phyloP scores from a whole-genome alignment of 2,888 invertebrate genomes.

The Mythimna loreyi region DNA sequence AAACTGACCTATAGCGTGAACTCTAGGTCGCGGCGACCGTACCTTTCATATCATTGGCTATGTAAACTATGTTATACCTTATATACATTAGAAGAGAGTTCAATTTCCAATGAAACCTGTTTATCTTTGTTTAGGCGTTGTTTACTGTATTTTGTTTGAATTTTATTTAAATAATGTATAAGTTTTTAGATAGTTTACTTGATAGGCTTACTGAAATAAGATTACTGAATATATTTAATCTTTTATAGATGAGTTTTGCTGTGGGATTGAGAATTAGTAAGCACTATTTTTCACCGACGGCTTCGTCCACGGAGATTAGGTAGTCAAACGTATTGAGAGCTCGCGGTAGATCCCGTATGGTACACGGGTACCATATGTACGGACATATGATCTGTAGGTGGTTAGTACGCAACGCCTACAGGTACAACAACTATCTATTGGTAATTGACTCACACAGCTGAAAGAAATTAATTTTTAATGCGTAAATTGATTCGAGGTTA shows the following conservation, averaged over 20 bases:
- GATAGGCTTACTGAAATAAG: not conserved
- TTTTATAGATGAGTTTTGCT: not conserved
- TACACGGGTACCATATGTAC: too few relatives aligned
- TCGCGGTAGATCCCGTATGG: too few relatives aligned
- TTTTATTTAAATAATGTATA: constrained; percentile 4
- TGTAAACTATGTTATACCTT: not conserved
- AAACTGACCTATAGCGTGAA: constrained; percentile 36
- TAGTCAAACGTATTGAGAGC: too few relatives aligned
- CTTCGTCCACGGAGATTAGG: not conserved
- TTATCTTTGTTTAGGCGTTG: constrained; percentile 5
- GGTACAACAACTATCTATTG: too few relatives aligned
- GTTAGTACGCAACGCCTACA: too few relatives aligned
- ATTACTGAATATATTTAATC: too few relatives aligned
- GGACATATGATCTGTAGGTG: too few relatives aligned
- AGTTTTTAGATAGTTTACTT: not conserved
- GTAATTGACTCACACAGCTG: too few relatives aligned
- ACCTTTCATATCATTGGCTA: constrained; percentile 9
- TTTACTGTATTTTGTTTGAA: not conserved
- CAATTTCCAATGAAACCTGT: not conserved
- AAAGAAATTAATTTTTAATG: too few relatives aligned
- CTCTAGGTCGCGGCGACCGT: constrained; percentile 24
- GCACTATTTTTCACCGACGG: not conserved
- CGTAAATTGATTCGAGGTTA: too few relatives aligned
- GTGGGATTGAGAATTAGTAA: too few relatives aligned
- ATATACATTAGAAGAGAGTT: constrained; percentile 6